Evolutionary conservation across 1,140 invertebrate genomes (phyloP).

Genomic region (Scylla paramamosain): DNA sequence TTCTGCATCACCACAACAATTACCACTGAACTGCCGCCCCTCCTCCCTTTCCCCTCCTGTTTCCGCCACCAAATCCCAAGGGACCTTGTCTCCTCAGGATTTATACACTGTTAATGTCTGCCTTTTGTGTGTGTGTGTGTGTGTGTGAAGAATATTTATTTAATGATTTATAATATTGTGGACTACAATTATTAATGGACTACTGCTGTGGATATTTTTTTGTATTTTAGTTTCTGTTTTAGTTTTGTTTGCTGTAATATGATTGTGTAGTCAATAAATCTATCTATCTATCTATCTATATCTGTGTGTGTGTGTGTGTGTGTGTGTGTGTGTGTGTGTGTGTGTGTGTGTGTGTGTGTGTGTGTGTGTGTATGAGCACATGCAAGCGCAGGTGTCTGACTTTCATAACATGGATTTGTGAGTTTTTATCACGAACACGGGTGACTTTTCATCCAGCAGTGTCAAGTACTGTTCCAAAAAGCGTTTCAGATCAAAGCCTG

Average conservation of each 20-base stretch:
- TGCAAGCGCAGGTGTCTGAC: not conserved
- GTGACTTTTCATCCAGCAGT: not conserved
- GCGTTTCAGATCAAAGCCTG: too few species aligned
- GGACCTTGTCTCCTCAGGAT: not conserved
- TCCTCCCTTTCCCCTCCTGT: not conserved
- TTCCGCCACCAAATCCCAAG: not conserved
- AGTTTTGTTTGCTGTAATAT: too few species aligned
- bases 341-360: conserved; percentile 49
- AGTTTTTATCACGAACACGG: not conserved
- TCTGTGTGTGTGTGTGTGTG: too few species aligned
- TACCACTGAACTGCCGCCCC: not conserved
- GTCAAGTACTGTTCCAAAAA: not conserved
- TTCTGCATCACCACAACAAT: not conserved
- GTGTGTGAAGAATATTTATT: too few species aligned
- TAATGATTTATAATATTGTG: too few species aligned
- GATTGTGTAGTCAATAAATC: too few species aligned
- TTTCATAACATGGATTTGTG: not conserved
- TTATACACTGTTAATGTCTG: conserved; percentile 21
- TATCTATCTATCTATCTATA: too few species aligned
- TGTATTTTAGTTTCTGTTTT: too few species aligned
- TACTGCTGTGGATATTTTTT: too few species aligned
- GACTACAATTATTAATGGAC: too few species aligned
- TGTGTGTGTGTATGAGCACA: not conserved
- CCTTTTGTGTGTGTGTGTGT: not conserved
- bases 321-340: conserved; percentile 30